A percentile compares a stretch with the other conserved stretches of the same genome.
phyloP scores from a whole-genome alignment of 2,113 vertebrate genomes.

The Macrotis lagotis region DNA sequence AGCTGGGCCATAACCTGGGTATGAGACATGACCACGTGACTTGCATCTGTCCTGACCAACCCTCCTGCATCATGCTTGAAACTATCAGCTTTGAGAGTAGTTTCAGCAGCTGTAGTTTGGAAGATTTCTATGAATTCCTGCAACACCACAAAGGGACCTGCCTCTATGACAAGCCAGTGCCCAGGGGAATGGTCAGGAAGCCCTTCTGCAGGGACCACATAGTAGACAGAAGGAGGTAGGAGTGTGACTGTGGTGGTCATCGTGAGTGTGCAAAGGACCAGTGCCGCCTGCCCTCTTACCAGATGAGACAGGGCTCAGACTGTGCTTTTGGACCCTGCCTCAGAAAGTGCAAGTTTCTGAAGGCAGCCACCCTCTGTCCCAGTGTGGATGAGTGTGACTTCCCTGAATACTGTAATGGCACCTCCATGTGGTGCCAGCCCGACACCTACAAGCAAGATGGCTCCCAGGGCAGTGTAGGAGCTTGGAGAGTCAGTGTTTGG shows the following conservation, averaged over 20 bases:
- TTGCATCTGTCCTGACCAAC: slow-evolving; percentile 53
- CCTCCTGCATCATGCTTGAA: slow-evolving; percentile 73
- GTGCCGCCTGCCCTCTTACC: slow-evolving; percentile 62
- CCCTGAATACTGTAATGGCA: slow-evolving; percentile 74
- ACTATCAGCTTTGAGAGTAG: not conserved
- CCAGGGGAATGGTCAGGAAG: not conserved
- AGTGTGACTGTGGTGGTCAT: slow-evolving; percentile 70
- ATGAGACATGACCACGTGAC: slow-evolving; percentile 63
- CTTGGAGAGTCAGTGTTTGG: not conserved
- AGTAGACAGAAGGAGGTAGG: slow-evolving; percentile 17
- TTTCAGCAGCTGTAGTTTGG: slow-evolving; percentile 79
- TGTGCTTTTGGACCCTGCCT: slow-evolving; percentile 70
- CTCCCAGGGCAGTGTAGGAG: not conserved
- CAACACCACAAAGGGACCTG: slow-evolving; percentile 22
- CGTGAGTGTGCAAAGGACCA: not conserved
- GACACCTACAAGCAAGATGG: slow-evolving; percentile 68
- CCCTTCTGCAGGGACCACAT: slow-evolving; percentile 40
- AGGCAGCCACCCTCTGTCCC: slow-evolving; percentile 34
- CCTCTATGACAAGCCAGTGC: slow-evolving; percentile 26
- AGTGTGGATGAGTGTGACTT: slow-evolving; percentile 41
- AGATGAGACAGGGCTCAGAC: accelerated
- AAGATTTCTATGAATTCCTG: slow-evolving; percentile 26
- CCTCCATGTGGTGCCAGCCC: not conserved
- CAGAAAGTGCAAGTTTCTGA: slow-evolving; percentile 32
- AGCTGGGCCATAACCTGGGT: slow-evolving; percentile 72